Evolutionary conservation across 2,888 invertebrate species (phyloP), one percentile per base, ranked within the genome.

Genomic region (Tenodera sinensis): DNA sequence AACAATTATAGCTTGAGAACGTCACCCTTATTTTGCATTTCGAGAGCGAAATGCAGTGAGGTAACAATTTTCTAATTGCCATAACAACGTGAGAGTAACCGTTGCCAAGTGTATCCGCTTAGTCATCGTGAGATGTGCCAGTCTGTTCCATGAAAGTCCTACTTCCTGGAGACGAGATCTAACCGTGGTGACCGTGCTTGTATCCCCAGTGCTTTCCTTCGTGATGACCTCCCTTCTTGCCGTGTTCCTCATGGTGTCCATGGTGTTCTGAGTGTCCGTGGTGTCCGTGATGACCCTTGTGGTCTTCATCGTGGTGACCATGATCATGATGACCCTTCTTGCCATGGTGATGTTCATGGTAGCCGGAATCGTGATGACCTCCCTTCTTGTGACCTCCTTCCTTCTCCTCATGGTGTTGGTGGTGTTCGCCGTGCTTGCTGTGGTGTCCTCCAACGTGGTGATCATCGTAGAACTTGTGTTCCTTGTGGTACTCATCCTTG

Each of bases 391-490:
- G 96, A 8, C 97, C 96, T 89, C 97, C 97, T 93, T 97, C 96
- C 93, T 97, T 96, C 93, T 97, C 96, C 34, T 96, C 96, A 91
- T 97, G 96, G 92, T 96, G 96, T 92, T 97, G 96, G 93, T 96
- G 96, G 83, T 95, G 96, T 86, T 92, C 92, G 90, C 97, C 97
- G 92, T 97, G 97, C 92, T 97, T 97, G 92, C 96, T 96, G 93
- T 97, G 97, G 91, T 97, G 96, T 0, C 96, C 97, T 84, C 96
- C 96, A 92, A 97, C 97, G 91, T 97, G 97, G 92, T 97, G 96
- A 93, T 97, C 97, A 91, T 97, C 97, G 93, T 96, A 97, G 95
- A 97, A 97, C 92, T 97, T 96, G 92, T 97, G 97, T 92, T 97
- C 96, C 93, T 97, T 97, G 92, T 97, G 97, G 93, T 96, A 97